Conservation (phyloP, 2,113 vertebrate species). For the Cephalopholis sonnerati region DNA sequence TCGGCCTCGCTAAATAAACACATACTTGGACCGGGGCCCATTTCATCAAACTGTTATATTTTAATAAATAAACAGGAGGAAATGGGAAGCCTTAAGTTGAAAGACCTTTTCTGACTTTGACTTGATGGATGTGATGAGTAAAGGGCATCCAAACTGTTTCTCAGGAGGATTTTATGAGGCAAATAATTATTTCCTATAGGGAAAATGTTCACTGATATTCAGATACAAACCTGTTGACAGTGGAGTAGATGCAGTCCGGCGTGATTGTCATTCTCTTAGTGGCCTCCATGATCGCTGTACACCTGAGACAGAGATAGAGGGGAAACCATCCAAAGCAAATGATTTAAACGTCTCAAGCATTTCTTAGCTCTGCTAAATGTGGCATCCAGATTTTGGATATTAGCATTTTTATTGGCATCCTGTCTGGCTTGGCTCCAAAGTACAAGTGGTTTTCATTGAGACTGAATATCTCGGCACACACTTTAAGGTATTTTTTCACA, state of each 20-base stretch:
- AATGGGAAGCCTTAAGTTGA: slow-evolving; percentile 66
- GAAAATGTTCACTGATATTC: neutral
- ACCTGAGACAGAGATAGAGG: slow-evolving; percentile 73
- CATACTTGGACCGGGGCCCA: slow-evolving; percentile 67
- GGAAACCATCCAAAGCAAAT: neutral
- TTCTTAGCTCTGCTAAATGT: neutral
- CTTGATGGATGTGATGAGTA: slow-evolving; percentile 49
- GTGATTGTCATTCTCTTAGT: slow-evolving; percentile 87
- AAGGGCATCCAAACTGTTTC: slow-evolving; percentile 47
- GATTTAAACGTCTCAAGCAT: neutral
- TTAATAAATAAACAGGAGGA: slow-evolving; percentile 80
- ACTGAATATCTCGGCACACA: neutral
- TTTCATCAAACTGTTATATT: slow-evolving; percentile 74
- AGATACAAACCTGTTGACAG: slow-evolving; percentile 82
- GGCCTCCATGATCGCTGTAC: slow-evolving; percentile 72
- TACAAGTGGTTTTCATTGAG: neutral
- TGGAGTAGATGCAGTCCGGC: slow-evolving; percentile 75
- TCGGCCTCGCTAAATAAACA: slow-evolving; percentile 79
- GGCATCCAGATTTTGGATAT: neutral
- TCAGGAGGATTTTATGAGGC: neutral
- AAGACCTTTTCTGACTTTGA: slow-evolving; percentile 53
- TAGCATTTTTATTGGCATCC: neutral
- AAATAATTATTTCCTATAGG: neutral
- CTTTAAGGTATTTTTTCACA: neutral
- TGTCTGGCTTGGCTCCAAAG: neutral